These are phyloP conservation scores for Stichopus chloronotus DNA, from an alignment of 35 echinoderm and acorn worm genomes.

Conservation along the genomic window DNA sequence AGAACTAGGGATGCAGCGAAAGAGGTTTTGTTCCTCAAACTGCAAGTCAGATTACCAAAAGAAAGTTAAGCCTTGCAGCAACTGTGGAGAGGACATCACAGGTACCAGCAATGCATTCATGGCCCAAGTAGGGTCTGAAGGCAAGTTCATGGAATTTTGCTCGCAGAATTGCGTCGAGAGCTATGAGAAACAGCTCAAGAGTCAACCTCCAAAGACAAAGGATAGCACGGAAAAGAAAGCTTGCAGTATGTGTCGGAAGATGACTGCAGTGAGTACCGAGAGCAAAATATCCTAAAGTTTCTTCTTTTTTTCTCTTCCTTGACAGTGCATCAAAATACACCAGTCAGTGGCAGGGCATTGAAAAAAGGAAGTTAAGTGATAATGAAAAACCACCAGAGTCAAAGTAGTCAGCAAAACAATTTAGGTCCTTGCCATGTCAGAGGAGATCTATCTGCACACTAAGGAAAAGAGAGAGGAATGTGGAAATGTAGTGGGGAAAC, in stretches of 20 bases:
- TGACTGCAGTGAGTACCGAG: constrained; percentile 16
- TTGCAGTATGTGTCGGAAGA: constrained; percentile 45
- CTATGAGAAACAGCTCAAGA: constrained; percentile 77
- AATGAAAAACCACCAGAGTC: not conserved
- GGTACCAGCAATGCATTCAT: constrained; percentile 52
- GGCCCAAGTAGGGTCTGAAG: constrained; percentile 53
- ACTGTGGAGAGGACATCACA: constrained; percentile 55
- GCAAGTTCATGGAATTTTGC: constrained; percentile 93
- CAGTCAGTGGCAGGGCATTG: not conserved
- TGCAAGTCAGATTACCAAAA: constrained; percentile 63
- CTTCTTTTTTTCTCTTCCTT: not conserved
- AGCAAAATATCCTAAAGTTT: not conserved
- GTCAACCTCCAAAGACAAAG: not conserved
- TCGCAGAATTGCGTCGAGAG: constrained; percentile 82
- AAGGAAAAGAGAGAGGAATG: no score
- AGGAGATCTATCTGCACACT: no score
- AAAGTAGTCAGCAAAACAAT: no score
- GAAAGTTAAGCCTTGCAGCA: constrained; percentile 55
- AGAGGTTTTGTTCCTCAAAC: constrained; percentile 63
- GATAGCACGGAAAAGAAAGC: constrained; percentile 39
- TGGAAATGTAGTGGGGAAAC: no score
- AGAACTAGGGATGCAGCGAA: constrained; percentile 17
- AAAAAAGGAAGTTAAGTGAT: not conserved
- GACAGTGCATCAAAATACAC: not conserved
- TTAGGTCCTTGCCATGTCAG: no score